These are phyloP conservation scores for Standfussiana lucernea DNA, from an alignment of 2,888 invertebrate genomes.

Conservation along the genomic window DNA sequence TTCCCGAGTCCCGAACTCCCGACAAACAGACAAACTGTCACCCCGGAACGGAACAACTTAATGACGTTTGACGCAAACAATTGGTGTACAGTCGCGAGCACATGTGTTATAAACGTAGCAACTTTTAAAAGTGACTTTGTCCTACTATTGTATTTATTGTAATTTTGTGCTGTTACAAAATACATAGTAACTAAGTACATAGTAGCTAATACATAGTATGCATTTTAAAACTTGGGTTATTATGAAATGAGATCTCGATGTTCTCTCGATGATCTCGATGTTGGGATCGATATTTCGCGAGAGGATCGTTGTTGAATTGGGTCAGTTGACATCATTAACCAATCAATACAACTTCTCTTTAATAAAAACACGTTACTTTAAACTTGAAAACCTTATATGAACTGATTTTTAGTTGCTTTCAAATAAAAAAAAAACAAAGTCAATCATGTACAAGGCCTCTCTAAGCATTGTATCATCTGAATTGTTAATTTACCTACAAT, in stretches of 20 bases:
- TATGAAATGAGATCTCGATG: background rate
- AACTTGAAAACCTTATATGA: background rate
- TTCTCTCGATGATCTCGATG: background rate
- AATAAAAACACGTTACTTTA: background rate
- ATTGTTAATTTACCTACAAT: too few relatives aligned
- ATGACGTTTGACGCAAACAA: slow-evolving; percentile 55
- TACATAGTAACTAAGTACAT: too few relatives aligned
- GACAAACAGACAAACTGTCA: slow-evolving; percentile 37
- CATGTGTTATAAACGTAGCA: background rate
- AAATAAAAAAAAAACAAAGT: too few relatives aligned
- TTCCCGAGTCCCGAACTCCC: slow-evolving; percentile 26
- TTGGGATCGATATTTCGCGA: background rate
- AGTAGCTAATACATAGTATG: too few relatives aligned
- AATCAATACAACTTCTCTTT: background rate
- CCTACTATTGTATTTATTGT: background rate
- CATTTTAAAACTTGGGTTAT: background rate
- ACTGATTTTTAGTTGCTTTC: background rate
- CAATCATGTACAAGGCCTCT: too few relatives aligned
- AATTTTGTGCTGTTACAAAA: background rate
- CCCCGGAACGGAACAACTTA: slow-evolving; percentile 48
- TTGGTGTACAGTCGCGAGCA: slow-evolving; percentile 22
- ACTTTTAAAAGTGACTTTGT: background rate
- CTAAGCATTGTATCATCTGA: too few relatives aligned
- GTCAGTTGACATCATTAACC: background rate
- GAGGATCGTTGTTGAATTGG: background rate